Evolutionary conservation across 2,113 vertebrate species (phyloP).

Genomic region (Todiramphus saurophagus): DNA sequence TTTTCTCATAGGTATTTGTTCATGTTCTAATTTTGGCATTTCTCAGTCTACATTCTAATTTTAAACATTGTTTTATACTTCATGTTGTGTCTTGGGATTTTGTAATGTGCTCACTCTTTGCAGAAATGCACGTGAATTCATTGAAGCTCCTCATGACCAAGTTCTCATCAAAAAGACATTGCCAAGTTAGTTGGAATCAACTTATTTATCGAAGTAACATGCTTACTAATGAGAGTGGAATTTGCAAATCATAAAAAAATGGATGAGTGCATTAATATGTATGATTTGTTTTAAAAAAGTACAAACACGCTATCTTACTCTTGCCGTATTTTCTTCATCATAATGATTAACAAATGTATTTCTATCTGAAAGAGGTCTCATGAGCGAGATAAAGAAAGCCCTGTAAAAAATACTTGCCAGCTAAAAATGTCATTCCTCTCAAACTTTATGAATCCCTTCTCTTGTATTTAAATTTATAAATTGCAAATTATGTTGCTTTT

Average conservation of each 20-base stretch:
- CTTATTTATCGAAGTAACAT: slow-evolving; percentile 38
- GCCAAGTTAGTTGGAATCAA: slow-evolving; percentile 40
- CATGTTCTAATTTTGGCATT: slow-evolving; percentile 75
- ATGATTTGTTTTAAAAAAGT: neutral
- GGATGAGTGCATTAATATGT: slow-evolving; percentile 1
- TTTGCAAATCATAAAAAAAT: slow-evolving; percentile 44
- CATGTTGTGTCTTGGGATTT: slow-evolving; percentile 60
- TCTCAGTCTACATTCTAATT: slow-evolving; percentile 72
- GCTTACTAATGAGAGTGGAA: slow-evolving; percentile 45
- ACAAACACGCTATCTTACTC: neutral
- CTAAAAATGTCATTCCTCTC: slow-evolving; percentile 60
- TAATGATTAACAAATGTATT: slow-evolving; percentile 65
- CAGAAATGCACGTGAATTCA: slow-evolving; percentile 34
- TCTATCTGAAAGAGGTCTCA: slow-evolving; percentile 56
- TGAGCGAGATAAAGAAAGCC: slow-evolving; percentile 64
- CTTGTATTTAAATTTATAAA: slow-evolving; percentile 41
- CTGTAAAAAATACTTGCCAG: slow-evolving; percentile 50
- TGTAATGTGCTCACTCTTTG: neutral
- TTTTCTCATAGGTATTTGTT: slow-evolving; percentile 80
- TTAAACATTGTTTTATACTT: slow-evolving; percentile 68
- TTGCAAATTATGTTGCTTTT: neutral
- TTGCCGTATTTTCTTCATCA: slow-evolving; percentile 9
- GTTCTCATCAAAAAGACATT: slow-evolving; percentile 18
- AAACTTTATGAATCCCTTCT: slow-evolving; percentile 41
- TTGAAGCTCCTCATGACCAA: slow-evolving; percentile 46